Conservation (phyloP, 2,113 vertebrate species). For the Rhinoderma darwinii region DNA sequence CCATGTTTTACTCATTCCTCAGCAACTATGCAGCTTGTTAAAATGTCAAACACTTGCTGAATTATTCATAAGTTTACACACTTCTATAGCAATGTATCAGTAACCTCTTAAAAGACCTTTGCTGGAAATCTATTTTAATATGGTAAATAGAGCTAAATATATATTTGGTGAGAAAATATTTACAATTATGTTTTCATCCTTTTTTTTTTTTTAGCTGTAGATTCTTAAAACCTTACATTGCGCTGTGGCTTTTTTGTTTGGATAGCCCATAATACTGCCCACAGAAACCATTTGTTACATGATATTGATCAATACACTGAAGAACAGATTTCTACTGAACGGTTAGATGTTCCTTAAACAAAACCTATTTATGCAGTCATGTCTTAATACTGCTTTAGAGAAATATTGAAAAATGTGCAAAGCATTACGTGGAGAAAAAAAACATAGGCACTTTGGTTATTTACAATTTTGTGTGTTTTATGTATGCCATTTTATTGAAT, state of each 20-base stretch:
- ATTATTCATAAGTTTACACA: not conserved
- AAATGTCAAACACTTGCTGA: conserved; percentile 3
- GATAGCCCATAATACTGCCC: not conserved
- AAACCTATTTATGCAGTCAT: too few relatives aligned
- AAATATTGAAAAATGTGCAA: too few relatives aligned
- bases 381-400: too few relatives aligned
- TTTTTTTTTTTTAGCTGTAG: not conserved
- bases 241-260: too few relatives aligned
- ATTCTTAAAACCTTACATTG: not conserved
- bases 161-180: not conserved
- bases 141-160: not conserved
- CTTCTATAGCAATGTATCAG: not conserved
- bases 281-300: not conserved
- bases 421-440: too few relatives aligned
- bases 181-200: not conserved
- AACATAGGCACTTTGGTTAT: too few relatives aligned
- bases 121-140: conserved; percentile 1
- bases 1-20: conserved; percentile 99
- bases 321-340: not conserved
- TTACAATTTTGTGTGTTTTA: too few relatives aligned
- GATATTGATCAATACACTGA: not conserved
- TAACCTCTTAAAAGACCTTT: not conserved
- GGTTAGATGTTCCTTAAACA: too few relatives aligned
- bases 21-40: conserved; percentile 96
- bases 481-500: too few relatives aligned